phyloP scores from a whole-genome alignment of 2,888 invertebrate species.

The Malthinus seriepunctatus region DNA sequence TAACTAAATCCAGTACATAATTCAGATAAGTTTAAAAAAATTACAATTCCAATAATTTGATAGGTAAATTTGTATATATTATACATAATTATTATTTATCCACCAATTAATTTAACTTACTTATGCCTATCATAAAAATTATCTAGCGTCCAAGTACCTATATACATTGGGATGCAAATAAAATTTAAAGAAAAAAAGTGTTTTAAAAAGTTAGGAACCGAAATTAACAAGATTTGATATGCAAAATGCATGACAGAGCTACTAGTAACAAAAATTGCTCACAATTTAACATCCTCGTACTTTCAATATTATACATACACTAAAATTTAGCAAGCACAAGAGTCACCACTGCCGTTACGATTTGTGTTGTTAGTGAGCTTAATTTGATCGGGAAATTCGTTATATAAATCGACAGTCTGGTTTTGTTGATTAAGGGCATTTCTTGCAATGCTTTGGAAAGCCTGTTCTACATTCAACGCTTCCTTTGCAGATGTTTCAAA shows the following conservation, averaged over 20 bases:
- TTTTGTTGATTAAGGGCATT: conserved; percentile 93
- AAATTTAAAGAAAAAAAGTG: not conserved
- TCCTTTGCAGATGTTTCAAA: conserved; percentile 99
- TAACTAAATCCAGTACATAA: not conserved
- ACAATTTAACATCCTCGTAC: too few species aligned
- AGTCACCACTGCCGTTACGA: conserved; percentile 68
- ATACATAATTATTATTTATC: not conserved
- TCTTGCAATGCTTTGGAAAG: conserved; percentile 98
- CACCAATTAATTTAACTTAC: conserved; percentile 5
- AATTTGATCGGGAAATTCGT: conserved; percentile 97
- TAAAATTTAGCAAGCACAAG: conserved; percentile 47
- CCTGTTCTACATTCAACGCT: conserved; percentile 97
- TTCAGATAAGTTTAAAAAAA: not conserved
- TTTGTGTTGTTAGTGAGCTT: conserved; percentile 78
- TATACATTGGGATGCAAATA: conserved; percentile 1
- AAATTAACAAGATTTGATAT: not conserved
- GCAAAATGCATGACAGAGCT: conserved; percentile 2
- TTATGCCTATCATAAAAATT: conserved; percentile 5
- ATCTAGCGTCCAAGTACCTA: conserved; percentile 4
- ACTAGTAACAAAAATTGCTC: not conserved
- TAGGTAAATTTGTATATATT: not conserved
- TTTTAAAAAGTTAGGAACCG: not conserved
- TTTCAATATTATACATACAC: too few species aligned
- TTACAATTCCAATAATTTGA: not conserved
- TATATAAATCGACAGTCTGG: conserved; percentile 80